Base-by-base conservation (phyloP, 2,888 invertebrate species). In the Sturmia bella region DNA sequence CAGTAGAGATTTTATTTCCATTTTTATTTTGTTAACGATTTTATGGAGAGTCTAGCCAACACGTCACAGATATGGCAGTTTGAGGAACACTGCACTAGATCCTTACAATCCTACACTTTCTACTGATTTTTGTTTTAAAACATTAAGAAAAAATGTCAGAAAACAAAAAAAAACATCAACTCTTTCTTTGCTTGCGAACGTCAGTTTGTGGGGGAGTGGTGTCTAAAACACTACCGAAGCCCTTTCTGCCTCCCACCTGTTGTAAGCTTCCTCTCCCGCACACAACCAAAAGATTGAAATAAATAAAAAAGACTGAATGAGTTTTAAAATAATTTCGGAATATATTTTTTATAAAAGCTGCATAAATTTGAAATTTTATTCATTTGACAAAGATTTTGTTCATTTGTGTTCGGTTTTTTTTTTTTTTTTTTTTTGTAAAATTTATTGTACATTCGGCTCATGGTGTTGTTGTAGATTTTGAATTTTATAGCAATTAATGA, bases 401-500 rank as follows among this genome's bases (percentile, higher is more conserved):
- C 11, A 48, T 52, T 61, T 77, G 3, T 39, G 2, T 45, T 11
- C 17, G 41, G 45, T 15, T 43, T 57, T 64, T 69, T 56, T 32
- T 54, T 50, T 13, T 24, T 21, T 27, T 52, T n/a, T 2, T 54
- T 54, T 24, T 41, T 24, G 39, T 85, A 85, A 86, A 27, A 86
- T 87, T 86, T 86, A 84, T 84, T 83, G 83, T 82, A 84, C 77
- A 84, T 76, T 77, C 76, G 39, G 59, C 68, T 75, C 13, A 61
- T 48, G 41, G 13, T 54, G 17, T 50, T 63, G 41, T 72, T 27
- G 41, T 63, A 13, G 70, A 50, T 66, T 76, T 83, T 81, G 54
- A 81, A 68, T 80, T 68, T 78, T 85, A 86, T 86, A 85, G 86
- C 87, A 88, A 88, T 88, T 87, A 89, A 88, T 88, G 88, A 88